Evolutionary conservation across 1,140 invertebrate species (phyloP).

Genomic region (Drosophila burlai): DNA sequence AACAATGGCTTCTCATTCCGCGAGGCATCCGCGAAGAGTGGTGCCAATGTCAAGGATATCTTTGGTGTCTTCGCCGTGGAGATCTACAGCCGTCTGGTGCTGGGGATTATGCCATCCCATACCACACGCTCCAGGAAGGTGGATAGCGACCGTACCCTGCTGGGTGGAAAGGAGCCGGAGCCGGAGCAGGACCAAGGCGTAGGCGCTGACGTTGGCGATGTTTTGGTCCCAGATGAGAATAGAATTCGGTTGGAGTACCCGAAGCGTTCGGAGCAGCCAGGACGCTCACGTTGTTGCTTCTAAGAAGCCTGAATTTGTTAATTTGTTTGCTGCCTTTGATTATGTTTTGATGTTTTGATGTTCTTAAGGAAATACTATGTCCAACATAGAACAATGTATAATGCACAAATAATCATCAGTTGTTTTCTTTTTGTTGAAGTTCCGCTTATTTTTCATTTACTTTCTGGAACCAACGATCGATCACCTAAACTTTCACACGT

Average conservation of each 20-base stretch:
- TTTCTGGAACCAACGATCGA: neutral
- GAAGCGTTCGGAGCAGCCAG: neutral
- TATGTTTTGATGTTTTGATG: no score
- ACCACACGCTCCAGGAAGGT: neutral
- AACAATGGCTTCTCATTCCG: slow-evolving; percentile 8
- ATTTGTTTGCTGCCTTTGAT: no score
- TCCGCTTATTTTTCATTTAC: neutral
- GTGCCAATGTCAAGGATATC: slow-evolving; percentile 34
- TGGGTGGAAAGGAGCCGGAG: neutral
- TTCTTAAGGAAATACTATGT: no score
- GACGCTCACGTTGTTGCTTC: no score
- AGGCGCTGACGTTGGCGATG: neutral
- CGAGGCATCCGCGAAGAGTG: slow-evolving; percentile 50
- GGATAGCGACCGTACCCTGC: no score
- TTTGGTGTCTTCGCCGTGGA: slow-evolving; percentile 23
- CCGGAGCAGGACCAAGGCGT: neutral
- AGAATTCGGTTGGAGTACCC: neutral
- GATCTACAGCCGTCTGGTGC: neutral
- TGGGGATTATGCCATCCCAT: neutral
- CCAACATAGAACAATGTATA: no score
- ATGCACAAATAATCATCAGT: neutral
- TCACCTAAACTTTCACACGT: slow-evolving; percentile 2
- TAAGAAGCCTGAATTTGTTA: neutral
- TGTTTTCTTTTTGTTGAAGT: neutral
- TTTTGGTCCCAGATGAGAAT: neutral